Conservation (phyloP, 2,888 invertebrate genomes). For the Sinhomidia bicolor region DNA sequence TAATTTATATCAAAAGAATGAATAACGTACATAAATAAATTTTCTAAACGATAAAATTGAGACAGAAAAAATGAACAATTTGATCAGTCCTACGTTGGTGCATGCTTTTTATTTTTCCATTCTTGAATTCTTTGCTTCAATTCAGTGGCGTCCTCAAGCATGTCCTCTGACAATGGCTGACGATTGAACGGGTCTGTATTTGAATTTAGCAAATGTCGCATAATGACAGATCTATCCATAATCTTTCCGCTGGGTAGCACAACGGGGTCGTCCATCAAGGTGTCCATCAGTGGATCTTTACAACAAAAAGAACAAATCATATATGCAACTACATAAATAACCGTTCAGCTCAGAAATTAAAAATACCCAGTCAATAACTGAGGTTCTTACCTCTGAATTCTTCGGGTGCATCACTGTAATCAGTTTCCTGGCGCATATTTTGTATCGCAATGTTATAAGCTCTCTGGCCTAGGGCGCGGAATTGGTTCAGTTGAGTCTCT, state of each 20-base stretch:
- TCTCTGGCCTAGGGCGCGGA: constrained; percentile 88
- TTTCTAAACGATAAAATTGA: not conserved
- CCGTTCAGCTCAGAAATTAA: no score
- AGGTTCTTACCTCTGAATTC: constrained; percentile 90
- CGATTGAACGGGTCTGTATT: constrained; percentile 99
- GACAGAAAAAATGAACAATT: not conserved
- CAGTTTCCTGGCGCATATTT: constrained; percentile 94
- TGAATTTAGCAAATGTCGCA: constrained; percentile 96
- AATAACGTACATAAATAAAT: constrained; percentile 17
- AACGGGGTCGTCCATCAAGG: constrained; percentile 98
- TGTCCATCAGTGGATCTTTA: constrained; percentile 97
- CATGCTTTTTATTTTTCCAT: constrained; percentile 88
- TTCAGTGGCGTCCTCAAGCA: constrained; percentile 88
- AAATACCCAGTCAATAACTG: not conserved
- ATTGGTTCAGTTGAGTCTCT: constrained; percentile 91
- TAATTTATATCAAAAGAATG: not conserved
- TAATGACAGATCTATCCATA: constrained; percentile 97
- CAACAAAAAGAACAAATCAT: constrained; percentile 51
- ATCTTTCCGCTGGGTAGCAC: constrained; percentile 94
- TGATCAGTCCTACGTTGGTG: constrained; percentile 21
- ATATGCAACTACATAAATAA: no score
- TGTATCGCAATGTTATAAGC: constrained; percentile 85
- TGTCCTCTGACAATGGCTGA: constrained; percentile 96
- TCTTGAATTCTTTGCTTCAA: constrained; percentile 92
- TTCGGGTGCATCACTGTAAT: constrained; percentile 97